Evolutionary conservation across 2,888 invertebrate species (phyloP).

Genomic region (Dicyrtoma fusca): DNA sequence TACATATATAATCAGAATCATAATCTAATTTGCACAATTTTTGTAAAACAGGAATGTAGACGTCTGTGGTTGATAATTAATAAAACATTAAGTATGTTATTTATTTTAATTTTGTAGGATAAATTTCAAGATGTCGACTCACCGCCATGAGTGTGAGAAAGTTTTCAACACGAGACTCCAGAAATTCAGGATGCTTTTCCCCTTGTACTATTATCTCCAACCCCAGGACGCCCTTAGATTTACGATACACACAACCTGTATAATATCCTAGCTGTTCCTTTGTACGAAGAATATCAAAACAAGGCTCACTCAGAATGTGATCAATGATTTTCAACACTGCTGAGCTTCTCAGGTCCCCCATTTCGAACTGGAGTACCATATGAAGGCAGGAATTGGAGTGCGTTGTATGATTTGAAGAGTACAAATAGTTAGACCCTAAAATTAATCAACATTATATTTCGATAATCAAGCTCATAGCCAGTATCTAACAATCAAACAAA

Average conservation of each 20-base stretch:
- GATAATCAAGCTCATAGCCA: neutral
- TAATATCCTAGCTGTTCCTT: conserved; percentile 94
- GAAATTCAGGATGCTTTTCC: conserved; percentile 70
- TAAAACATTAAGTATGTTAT: neutral
- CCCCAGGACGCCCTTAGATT: conserved; percentile 64
- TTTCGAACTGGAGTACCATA: conserved; percentile 83
- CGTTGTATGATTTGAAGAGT: conserved; percentile 77
- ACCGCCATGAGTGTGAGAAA: conserved; percentile 80
- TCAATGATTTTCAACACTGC: conserved; percentile 82
- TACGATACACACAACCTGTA: conserved; percentile 83
- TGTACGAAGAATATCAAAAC: conserved; percentile 86
- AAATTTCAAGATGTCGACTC: conserved; percentile 53
- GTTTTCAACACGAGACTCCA: conserved; percentile 84
- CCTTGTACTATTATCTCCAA: conserved; percentile 14
- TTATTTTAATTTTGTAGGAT: neutral
- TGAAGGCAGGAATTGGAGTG: conserved; percentile 87
- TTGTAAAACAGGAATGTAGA: too few species aligned
- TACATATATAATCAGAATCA: too few species aligned
- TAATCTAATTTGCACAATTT: too few species aligned
- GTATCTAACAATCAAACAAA: neutral
- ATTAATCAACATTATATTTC: neutral
- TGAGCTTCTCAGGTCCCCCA: conserved; percentile 73
- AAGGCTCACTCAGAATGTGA: conserved; percentile 88
- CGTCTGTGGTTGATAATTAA: neutral
- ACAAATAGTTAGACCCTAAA: conserved; percentile 61